Evolutionary conservation across 2,113 vertebrate species (phyloP).

Genomic region (Syngnathoides biaculeatus): DNA sequence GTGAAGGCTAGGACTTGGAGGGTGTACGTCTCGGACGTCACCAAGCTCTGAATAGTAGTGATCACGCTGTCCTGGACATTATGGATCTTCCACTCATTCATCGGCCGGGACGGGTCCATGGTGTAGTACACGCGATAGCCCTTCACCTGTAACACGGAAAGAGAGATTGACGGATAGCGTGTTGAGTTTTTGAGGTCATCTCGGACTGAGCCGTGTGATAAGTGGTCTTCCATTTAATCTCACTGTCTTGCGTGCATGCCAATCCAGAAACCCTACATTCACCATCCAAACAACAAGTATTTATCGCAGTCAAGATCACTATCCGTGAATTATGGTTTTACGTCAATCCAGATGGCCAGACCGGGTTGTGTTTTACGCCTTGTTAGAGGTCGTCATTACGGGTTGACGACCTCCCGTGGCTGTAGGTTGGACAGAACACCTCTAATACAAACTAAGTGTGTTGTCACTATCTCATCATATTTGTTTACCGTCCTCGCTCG

Average conservation of each 20-base stretch:
- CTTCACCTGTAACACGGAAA: slow-evolving; percentile 74
- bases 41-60: slow-evolving; percentile 88
- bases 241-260: slow-evolving; percentile 24
- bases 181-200: slow-evolving; percentile 27
- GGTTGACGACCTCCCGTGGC: slow-evolving; percentile 15
- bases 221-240: slow-evolving; percentile 34
- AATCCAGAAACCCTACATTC: slow-evolving; percentile 52
- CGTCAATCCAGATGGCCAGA: slow-evolving; percentile 29
- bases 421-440: slow-evolving; percentile 10
- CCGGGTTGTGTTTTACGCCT: slow-evolving; percentile 34
- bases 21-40: slow-evolving; percentile 89
- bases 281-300: slow-evolving; percentile 21
- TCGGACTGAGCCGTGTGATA: slow-evolving; percentile 18
- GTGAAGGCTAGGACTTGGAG: slow-evolving; percentile 95
- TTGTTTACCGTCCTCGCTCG: slow-evolving; percentile 11
- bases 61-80: slow-evolving; percentile 93
- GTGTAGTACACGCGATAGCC: slow-evolving; percentile 95
- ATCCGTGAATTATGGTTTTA: slow-evolving; percentile 17
- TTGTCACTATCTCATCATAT: slow-evolving; percentile 33
- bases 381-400: slow-evolving; percentile 17
- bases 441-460: slow-evolving; percentile 25
- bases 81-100: slow-evolving; percentile 94
- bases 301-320: slow-evolving; percentile 28
- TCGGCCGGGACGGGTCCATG: slow-evolving; percentile 87
- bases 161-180: slow-evolving; percentile 8